phyloP scores from a whole-genome alignment of 2,888 invertebrate species.

The Drosophila macrospina region DNA sequence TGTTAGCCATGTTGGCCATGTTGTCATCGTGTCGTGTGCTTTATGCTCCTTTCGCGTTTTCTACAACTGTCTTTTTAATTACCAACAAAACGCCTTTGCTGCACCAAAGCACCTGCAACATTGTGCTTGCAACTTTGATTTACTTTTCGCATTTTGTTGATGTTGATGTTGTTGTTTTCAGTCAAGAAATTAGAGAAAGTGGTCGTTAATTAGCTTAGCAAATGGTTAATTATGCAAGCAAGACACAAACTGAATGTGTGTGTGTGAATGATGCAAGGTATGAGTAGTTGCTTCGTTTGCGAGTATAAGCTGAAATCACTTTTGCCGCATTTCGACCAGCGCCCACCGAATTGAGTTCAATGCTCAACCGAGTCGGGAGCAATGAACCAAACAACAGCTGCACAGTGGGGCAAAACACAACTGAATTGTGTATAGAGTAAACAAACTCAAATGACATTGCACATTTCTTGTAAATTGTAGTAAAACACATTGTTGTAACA shows the following conservation, averaged over 20 bases:
- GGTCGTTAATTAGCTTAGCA: constrained; percentile 38
- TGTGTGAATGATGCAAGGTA: constrained; percentile 19
- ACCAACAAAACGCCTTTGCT: constrained; percentile 4
- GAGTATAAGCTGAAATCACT: constrained; percentile 12
- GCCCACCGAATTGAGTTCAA: constrained; percentile 57
- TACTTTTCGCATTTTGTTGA: not conserved
- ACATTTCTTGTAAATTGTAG: no score
- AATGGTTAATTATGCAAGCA: constrained; percentile 46
- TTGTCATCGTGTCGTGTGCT: constrained; percentile 21
- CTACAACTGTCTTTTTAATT: constrained; percentile 35
- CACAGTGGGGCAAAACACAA: constrained; percentile 18
- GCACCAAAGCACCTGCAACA: constrained; percentile 16
- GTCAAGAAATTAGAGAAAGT: no score
- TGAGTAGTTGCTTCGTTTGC: not conserved
- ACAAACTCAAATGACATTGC: no score
- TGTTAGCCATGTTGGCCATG: constrained; percentile 6
- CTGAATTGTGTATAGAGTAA: not conserved
- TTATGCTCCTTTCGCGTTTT: constrained; percentile 24
- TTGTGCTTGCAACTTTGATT: constrained; percentile 24
- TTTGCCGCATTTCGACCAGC: constrained; percentile 49
- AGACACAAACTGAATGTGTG: not conserved
- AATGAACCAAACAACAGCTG: constrained; percentile 48
- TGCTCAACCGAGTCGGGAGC: constrained; percentile 57
- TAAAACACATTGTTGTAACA: no score
- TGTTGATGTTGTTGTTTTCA: no score